Percentiles rank a stretch among this genome's conserved stretches.
Conservation (phyloP, 1,140 invertebrate genomes). For the Trypoxylus dichotomus region DNA sequence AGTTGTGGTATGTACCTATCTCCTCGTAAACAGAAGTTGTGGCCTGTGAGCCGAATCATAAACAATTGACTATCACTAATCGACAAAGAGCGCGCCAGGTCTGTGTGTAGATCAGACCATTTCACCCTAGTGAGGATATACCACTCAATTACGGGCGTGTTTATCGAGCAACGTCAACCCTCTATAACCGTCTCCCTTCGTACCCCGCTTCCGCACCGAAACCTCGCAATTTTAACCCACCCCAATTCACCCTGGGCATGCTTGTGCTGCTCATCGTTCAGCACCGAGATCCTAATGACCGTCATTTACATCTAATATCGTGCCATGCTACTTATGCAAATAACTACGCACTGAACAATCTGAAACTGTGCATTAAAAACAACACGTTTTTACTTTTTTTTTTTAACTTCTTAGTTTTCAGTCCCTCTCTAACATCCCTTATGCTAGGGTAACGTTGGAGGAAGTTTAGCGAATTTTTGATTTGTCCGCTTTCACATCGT, state of each 20-base stretch:
- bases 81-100: slow-evolving; percentile 31
- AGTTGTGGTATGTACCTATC: slow-evolving; percentile 1
- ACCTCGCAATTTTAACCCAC: not conserved
- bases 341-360: slow-evolving; percentile 18
- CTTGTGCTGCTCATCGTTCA: slow-evolving; percentile 33
- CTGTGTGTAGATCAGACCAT: slow-evolving; percentile 33
- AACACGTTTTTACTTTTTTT: not conserved
- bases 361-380: slow-evolving; percentile 19
- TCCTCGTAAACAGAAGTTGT: slow-evolving; percentile 33
- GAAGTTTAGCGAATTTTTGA: not conserved
- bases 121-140: slow-evolving; percentile 40
- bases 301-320: slow-evolving; percentile 42
- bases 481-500: not conserved
- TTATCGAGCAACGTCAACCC: slow-evolving; percentile 39
- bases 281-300: slow-evolving; percentile 38
- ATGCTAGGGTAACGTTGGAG: not conserved
- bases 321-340: slow-evolving; percentile 37
- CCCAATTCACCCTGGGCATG: not conserved
- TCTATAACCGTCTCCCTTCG: slow-evolving; percentile 21
- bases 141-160: slow-evolving; percentile 45
- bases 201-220: slow-evolving; percentile 13
- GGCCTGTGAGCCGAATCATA: slow-evolving; percentile 30
- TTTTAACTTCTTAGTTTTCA: not conserved
- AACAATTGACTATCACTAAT: slow-evolving; percentile 33
- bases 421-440: not conserved